A percentile compares a stretch with the other conserved stretches of the same genome.
phyloP scores from a whole-genome alignment of 2,888 invertebrate genomes.

The Drosophila kuntzei region DNA sequence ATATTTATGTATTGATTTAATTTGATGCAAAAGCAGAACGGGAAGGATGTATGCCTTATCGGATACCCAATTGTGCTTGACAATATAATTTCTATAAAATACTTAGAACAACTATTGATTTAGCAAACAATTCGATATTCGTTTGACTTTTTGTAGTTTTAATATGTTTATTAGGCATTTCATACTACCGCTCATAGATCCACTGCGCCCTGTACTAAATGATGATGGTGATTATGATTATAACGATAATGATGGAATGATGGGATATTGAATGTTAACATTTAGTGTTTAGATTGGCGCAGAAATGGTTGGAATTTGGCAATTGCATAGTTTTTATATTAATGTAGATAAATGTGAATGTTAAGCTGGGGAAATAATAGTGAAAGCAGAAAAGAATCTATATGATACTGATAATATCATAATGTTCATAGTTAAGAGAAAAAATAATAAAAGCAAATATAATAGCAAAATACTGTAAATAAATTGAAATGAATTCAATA shows the following conservation, averaged over 20 bases:
- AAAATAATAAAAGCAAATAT: conserved; percentile 33
- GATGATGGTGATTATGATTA: conserved; percentile 20
- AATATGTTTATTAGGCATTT: conserved; percentile 26
- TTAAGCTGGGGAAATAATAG: conserved; percentile 25
- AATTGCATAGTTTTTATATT: conserved; percentile 64
- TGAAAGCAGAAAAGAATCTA: conserved; percentile 36
- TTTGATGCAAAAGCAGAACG: neutral
- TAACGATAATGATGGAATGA: conserved; percentile 9
- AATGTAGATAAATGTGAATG: conserved; percentile 61
- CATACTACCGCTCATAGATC: conserved; percentile 26
- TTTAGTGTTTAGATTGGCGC: conserved; percentile 50
- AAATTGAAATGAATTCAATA: conserved; percentile 55
- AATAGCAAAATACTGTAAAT: conserved; percentile 60
- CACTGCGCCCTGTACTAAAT: conserved; percentile 40
- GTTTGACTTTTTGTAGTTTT: conserved; percentile 10
- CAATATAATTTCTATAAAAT: conserved; percentile 82
- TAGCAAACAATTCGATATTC: conserved; percentile 9
- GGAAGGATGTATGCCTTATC: neutral
- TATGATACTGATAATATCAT: conserved; percentile 68
- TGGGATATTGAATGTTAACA: conserved; percentile 62
- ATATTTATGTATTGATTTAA: conserved; percentile 9
- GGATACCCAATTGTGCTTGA: conserved; percentile 81
- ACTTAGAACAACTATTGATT: conserved; percentile 17
- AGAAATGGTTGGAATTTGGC: conserved; percentile 47
- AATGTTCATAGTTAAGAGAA: conserved; percentile 80